Evolutionary conservation across 2,888 invertebrate species (phyloP).

Genomic region (Neoascia interrupta): DNA sequence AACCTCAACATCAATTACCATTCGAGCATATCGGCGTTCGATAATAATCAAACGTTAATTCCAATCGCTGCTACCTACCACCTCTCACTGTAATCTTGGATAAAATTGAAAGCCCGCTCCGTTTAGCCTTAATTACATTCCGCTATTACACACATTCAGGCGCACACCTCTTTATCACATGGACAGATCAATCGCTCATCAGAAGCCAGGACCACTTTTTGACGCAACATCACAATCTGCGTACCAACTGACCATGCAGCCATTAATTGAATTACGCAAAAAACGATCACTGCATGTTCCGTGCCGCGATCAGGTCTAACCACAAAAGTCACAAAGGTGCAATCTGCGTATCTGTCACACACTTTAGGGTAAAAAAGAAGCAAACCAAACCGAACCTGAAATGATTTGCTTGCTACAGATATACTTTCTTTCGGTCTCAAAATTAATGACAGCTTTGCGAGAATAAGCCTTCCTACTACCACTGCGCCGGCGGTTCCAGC

Average conservation of each 20-base stretch:
- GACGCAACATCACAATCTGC: conserved; percentile 16
- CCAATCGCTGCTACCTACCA: too few relatives aligned
- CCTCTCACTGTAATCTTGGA: too few relatives aligned
- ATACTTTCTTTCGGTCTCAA: conserved; percentile 20
- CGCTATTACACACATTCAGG: conserved; percentile 10
- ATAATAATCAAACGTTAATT: too few relatives aligned
- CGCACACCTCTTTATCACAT: conserved; percentile 39
- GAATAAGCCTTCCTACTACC: conserved; percentile 17
- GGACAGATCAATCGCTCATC: conserved; percentile 58
- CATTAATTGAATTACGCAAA: conserved; percentile 40
- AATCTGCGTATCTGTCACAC: conserved; percentile 48
- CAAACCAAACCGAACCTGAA: background rate
- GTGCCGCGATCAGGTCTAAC: conserved; percentile 6
- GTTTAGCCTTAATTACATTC: conserved; percentile 28
- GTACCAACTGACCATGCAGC: conserved; percentile 6
- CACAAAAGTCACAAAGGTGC: conserved; percentile 10
- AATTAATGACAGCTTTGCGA: conserved; percentile 53
- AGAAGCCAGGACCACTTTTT: conserved; percentile 6
- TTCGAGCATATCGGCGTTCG: too few relatives aligned
- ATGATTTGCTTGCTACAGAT: background rate
- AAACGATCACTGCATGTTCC: background rate
- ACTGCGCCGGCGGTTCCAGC: background rate
- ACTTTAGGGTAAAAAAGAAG: conserved; percentile 15
- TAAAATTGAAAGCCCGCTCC: too few relatives aligned
- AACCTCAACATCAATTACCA: too few relatives aligned